These are phyloP conservation scores for Myopa tessellatipennis DNA, from an alignment of 2,888 invertebrate species.

Conservation along the genomic window DNA sequence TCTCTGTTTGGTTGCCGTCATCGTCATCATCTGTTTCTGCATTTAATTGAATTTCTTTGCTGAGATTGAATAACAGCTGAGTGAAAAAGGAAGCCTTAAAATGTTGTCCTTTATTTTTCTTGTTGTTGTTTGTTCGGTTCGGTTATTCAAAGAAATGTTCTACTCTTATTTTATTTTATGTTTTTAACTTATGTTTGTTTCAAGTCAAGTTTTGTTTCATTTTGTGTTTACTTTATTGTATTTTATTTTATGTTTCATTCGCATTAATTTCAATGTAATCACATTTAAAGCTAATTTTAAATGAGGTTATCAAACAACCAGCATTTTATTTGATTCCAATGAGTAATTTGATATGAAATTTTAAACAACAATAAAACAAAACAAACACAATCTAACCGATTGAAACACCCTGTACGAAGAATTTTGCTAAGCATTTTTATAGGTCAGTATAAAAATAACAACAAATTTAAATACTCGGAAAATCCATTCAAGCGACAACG, in stretches of 20 bases:
- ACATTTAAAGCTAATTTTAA: background rate
- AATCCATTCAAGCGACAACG: background rate
- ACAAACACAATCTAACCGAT: background rate
- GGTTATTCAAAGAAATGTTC: no score
- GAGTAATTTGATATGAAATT: no score
- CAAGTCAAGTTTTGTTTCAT: no score
- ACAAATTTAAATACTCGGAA: background rate
- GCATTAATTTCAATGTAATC: background rate
- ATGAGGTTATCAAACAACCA: background rate
- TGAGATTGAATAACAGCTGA: no score
- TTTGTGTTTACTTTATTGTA: no score
- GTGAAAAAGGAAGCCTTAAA: no score
- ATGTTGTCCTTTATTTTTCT: no score
- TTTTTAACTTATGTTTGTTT: no score
- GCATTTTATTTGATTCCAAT: background rate
- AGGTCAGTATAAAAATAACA: background rate
- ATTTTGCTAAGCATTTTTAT: background rate
- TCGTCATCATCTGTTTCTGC: background rate
- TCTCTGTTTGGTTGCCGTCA: no score
- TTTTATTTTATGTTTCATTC: no score
- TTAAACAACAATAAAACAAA: background rate
- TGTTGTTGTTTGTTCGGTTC: no score
- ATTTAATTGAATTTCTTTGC: background rate
- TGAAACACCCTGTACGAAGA: background rate
- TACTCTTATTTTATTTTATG: no score